These are phyloP conservation scores for Fragum sueziense DNA, from an alignment of 2,888 invertebrate genomes.

Conservation along the genomic window DNA sequence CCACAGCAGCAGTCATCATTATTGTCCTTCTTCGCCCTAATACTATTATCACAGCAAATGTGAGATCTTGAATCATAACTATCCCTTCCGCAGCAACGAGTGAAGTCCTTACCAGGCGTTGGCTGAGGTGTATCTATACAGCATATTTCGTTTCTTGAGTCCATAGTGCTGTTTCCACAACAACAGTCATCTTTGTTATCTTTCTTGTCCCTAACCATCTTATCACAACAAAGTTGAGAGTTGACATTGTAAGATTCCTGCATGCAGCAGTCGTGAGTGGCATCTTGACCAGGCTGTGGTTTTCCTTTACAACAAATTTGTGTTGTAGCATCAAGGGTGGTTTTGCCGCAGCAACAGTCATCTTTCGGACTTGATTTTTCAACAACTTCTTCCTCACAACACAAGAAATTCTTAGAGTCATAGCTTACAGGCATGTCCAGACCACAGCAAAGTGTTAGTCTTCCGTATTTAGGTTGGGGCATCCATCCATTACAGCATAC, in stretches of 20 bases:
- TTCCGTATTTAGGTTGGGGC: slow-evolving; percentile 42
- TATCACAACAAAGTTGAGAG: slow-evolving; percentile 37
- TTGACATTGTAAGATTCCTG: slow-evolving; percentile 29
- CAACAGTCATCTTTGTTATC: slow-evolving; percentile 32
- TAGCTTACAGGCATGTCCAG: slow-evolving; percentile 25
- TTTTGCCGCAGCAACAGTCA: slow-evolving; percentile 43
- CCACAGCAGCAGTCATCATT: slow-evolving; percentile 36
- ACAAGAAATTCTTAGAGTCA: slow-evolving; percentile 30
- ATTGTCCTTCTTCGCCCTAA: slow-evolving; percentile 10
- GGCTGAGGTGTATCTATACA: slow-evolving; percentile 30
- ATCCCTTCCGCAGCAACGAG: slow-evolving; percentile 29
- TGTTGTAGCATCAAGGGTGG: slow-evolving; percentile 32
- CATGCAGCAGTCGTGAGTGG: slow-evolving; percentile 34
- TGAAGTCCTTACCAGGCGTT: neutral
- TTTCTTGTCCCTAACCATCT: slow-evolving; percentile 24
- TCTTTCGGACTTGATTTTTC: slow-evolving; percentile 25
- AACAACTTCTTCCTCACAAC: slow-evolving; percentile 45
- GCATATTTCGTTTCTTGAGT: slow-evolving; percentile 39
- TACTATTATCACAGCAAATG: slow-evolving; percentile 28
- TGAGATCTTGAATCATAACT: slow-evolving; percentile 29
- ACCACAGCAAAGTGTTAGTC: slow-evolving; percentile 41
- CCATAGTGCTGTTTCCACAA: slow-evolving; percentile 37
- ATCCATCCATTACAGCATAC: slow-evolving; percentile 50
- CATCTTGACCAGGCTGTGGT: slow-evolving; percentile 29
- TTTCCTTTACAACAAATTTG: slow-evolving; percentile 48